Evolutionary conservation across 2,888 invertebrate genomes (phyloP).

Genomic region (Pasiphila rectangulata): DNA sequence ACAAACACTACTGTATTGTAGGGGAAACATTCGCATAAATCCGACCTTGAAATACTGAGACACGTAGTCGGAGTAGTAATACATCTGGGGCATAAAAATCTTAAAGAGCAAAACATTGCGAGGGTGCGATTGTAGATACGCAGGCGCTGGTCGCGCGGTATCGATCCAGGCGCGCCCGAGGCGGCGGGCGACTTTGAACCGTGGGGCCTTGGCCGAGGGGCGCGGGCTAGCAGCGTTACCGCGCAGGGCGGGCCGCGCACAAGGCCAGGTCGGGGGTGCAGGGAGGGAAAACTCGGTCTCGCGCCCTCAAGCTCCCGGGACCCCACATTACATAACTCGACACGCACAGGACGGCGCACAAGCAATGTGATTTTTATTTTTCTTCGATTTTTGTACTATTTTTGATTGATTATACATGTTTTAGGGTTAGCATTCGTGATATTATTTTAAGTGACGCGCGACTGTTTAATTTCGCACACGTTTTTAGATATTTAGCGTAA

Average conservation of each 20-base stretch:
- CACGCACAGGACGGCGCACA: constrained; percentile 81
- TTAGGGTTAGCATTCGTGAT: constrained; percentile 74
- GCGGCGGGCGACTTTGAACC: constrained; percentile 19
- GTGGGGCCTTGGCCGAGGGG: constrained; percentile 14
- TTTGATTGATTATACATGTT: constrained; percentile 71
- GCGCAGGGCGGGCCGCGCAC: constrained; percentile 44
- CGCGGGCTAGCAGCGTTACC: constrained; percentile 22
- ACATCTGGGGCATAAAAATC: constrained; percentile 54
- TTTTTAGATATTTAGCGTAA: constrained; percentile 62
- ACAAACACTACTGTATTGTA: no score
- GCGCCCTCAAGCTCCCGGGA: constrained; percentile 58
- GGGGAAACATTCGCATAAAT: constrained; percentile 11
- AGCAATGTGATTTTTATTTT: constrained; percentile 79
- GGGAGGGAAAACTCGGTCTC: constrained; percentile 35
- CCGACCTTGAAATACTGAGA: constrained; percentile 47
- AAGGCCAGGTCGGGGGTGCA: constrained; percentile 42
- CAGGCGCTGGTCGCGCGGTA: constrained; percentile 40
- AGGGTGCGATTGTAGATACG: constrained; percentile 32
- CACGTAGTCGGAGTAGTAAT: constrained; percentile 37
- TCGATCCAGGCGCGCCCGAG: constrained; percentile 35
- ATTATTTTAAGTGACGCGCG: constrained; percentile 69
- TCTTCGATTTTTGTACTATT: constrained; percentile 70
- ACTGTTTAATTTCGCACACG: constrained; percentile 49
- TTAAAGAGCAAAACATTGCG: constrained; percentile 36
- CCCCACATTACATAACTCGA: constrained; percentile 78